Evolutionary conservation across 2,113 vertebrate species (phyloP), one percentile per base, ranked within the genome.

Genomic region (Protobothrops flavoviridis): DNA sequence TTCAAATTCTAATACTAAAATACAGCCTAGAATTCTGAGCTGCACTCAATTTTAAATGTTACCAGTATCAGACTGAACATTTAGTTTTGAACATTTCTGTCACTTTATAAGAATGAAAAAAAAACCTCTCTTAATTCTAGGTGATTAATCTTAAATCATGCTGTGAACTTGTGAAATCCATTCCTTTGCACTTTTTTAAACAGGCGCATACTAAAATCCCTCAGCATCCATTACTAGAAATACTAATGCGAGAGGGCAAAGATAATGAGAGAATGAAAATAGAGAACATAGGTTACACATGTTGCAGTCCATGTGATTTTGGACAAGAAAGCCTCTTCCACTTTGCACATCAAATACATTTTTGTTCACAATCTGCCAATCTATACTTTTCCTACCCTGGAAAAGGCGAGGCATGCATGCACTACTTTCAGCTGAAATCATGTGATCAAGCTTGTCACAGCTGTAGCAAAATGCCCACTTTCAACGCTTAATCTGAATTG

Each of bases 381-480:
- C 52, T 87, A 90, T 15, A 90, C 15, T 55, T 90, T 86, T 88
- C 7, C 48, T 52, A 93, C 43, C 23, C 43, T 61, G 43, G 12
- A 55, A 81, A 43, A 55, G 4, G 55, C 9, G 10, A 21, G 17
- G 20, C 12, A 7, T 7, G 0, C 29, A 61, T 3, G 10, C 55
- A 90, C 2, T 39, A 39, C n/a, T 45, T 90, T 45, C 92, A 86
- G 74, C 92, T 93, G 39, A 93, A 64, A 57, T 90, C 21, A 61
- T 64, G 55, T 11, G 81, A 52, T 5, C 74, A 61, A 39, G 5
- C 85, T 43, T 59, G 88, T 39, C 33, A 81, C 50, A 48, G 39
- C 15, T 20, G 17, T 29, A 81, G 26, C 10, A 29, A 24, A 56
- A n/a, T 53, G 55, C 20, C 43, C 52, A 59, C 21, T 10, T 86